Base-by-base conservation (phyloP, 2,113 vertebrate genomes). In the Cyrtonyx montezumae region DNA sequence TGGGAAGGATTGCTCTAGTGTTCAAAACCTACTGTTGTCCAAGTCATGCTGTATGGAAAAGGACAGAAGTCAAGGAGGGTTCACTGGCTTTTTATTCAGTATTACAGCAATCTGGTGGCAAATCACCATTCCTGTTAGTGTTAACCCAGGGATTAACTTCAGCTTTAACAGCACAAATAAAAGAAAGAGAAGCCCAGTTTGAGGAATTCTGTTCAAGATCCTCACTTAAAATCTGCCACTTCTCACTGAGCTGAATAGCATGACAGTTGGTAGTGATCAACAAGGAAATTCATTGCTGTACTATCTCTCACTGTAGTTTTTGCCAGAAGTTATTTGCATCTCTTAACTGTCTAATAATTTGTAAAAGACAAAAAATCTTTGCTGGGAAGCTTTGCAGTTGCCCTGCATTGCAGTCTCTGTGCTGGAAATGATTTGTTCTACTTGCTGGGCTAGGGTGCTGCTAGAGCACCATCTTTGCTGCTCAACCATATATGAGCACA, bases 21-120 rank as follows among this genome's bases (percentile, higher is more conserved):
- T 18, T 59, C 25, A 20, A 45, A 73, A 46, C 21, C 32, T 67
- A 0, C 58, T 17, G 19, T 17, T 51, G 40, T 67, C 48, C 32
- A 37, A 0, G 0, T 18, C 26, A 11, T 16, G 11, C 45, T 42
- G 37, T 1, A 1, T 23, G 51, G 62, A 32, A 76, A 77, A 86
- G 36, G 15, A 8, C 51, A 56, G 6, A 30, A 55, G 4, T 9
- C 30, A 25, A 43, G 37, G 42, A 42, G 28, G 37, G 10, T 22
- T n/a, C 37, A 25, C 30, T 22, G 30, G 36, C 10, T 26, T 28
- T 74, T 26, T 74, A 62, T 40, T 32, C 26, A 36, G 1, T 0
- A 30, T 1, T 4, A 2, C 9, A 6, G 37, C 51, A 32, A 25
- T 42, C 13, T 53, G 30, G 40, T 30, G 28, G 30, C 30, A 40